These are phyloP conservation scores for Typhlichthys eigenmanni DNA, from an alignment of 2,797 vertebrate genomes.

Conservation along the genomic window DNA sequence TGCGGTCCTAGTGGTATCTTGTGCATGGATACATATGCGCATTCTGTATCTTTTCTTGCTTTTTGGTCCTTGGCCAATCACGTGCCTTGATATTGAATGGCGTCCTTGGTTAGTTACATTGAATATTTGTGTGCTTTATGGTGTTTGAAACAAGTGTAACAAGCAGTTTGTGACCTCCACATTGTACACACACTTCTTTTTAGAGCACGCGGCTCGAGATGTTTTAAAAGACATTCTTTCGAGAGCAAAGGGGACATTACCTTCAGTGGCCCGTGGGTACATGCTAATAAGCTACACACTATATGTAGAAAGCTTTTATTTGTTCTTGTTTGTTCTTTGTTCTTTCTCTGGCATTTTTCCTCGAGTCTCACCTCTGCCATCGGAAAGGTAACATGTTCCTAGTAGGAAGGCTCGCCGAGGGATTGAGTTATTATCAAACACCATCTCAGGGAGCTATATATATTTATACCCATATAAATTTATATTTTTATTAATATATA, in stretches of 20 bases:
- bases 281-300: background rate
- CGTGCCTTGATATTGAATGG: no score
- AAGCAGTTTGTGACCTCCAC: no score
- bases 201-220: no score
- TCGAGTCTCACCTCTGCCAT: slow-evolving; percentile 15
- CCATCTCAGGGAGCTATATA: slow-evolving; percentile 19
- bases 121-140: no score
- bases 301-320: background rate
- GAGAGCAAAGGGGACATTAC: slow-evolving; percentile 9
- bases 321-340: background rate
- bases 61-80: no score
- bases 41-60: no score
- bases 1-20: no score
- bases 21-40: no score
- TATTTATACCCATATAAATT: slow-evolving; percentile 28
- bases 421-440: slow-evolving; percentile 27
- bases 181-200: no score
- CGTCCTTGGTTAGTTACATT: no score
- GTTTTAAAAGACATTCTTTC: background rate
- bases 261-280: background rate
- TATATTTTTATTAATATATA: slow-evolving; percentile 42
- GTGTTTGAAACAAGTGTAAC: no score
- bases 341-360: slow-evolving; percentile 9
- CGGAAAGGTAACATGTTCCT: slow-evolving; percentile 23
- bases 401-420: slow-evolving; percentile 9